Evolutionary conservation across 2,888 invertebrate genomes (phyloP).

Genomic region (Ametastegia equiseti): DNA sequence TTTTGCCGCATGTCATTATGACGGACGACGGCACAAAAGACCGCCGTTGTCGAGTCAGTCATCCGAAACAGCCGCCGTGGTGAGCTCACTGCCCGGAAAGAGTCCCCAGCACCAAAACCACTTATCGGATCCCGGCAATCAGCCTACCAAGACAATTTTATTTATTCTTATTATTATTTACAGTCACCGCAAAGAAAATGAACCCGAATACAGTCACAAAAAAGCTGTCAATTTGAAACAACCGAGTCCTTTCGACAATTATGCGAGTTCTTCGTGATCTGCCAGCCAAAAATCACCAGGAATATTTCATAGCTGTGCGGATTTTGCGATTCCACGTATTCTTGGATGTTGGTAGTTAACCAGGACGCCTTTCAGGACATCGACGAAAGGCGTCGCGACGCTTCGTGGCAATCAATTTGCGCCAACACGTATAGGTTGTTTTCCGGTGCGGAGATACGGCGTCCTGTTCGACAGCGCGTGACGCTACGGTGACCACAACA

Average conservation of each 20-base stretch:
- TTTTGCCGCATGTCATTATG: conserved; percentile 66
- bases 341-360: neutral
- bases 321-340: neutral
- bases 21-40: conserved; percentile 66
- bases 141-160: conserved; percentile 36
- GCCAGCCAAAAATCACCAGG: neutral
- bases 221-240: neutral
- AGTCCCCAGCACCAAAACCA: conserved; percentile 44
- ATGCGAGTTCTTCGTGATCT: neutral
- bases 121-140: conserved; percentile 58
- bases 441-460: conserved; percentile 47
- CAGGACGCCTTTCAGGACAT: neutral
- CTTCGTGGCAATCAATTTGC: conserved; percentile 63
- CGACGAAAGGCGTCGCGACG: conserved; percentile 28
- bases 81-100: conserved; percentile 55
- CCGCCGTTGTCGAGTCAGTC: conserved; percentile 63
- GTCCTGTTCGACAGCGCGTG: conserved; percentile 69
- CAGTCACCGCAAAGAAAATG: neutral
- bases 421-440: conserved; percentile 53
- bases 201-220: neutral
- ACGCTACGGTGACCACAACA: conserved; percentile 69
- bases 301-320: neutral
- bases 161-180: conserved; percentile 18
- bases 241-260: too few relatives aligned
- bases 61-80: conserved; percentile 61